phyloP scores from a whole-genome alignment of 2,888 invertebrate species.

The Tipula unca region DNA sequence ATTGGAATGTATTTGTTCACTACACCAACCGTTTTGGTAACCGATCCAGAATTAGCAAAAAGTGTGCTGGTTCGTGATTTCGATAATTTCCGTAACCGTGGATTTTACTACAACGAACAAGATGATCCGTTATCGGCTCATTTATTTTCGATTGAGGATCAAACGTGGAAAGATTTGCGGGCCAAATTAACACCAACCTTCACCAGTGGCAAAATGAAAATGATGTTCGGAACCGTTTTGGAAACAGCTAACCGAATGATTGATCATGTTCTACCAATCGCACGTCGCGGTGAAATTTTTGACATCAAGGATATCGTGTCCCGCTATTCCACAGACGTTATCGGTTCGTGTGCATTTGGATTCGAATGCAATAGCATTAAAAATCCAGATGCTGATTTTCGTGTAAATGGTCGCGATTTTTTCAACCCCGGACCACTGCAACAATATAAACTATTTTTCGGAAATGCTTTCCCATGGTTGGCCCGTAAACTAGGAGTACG shows the following conservation, averaged over 20 bases:
- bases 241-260: slow-evolving; percentile 25
- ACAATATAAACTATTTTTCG: not conserved
- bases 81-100: slow-evolving; percentile 29
- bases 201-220: slow-evolving; percentile 38
- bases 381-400: slow-evolving; percentile 48
- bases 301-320: slow-evolving; percentile 35
- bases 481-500: not conserved
- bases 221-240: slow-evolving; percentile 32
- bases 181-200: slow-evolving; percentile 37
- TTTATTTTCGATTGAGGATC: slow-evolving; percentile 29
- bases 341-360: slow-evolving; percentile 50
- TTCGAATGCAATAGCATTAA: slow-evolving; percentile 50
- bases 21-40: not conserved
- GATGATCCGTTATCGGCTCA: slow-evolving; percentile 29
- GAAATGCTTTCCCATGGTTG: not conserved
- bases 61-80: slow-evolving; percentile 30
- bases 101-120: slow-evolving; percentile 27
- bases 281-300: slow-evolving; percentile 22
- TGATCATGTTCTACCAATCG: slow-evolving; percentile 22
- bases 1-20: not conserved
- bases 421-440: slow-evolving; percentile 30
- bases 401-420: slow-evolving; percentile 42
- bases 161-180: slow-evolving; percentile 38
- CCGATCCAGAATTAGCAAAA: slow-evolving; percentile 27
- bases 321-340: slow-evolving; percentile 39